A percentile compares a stretch with the other conserved stretches of the same genome.
These are phyloP conservation scores for Glaucopsyche alexis DNA, from an alignment of 2,888 invertebrate genomes.

Conservation along the genomic window DNA sequence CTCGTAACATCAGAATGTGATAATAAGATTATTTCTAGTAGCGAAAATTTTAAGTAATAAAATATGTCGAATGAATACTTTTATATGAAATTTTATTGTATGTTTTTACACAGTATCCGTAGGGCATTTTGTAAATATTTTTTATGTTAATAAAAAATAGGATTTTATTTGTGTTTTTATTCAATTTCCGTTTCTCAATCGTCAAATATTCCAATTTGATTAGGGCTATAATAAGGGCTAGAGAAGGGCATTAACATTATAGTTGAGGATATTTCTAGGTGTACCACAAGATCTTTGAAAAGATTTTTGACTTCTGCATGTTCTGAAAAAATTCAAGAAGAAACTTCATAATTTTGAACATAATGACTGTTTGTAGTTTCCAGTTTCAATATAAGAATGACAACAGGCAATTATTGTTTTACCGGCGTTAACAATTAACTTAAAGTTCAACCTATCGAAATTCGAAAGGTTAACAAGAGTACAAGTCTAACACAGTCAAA, in stretches of 20 bases:
- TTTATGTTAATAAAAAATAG: constrained; percentile 33
- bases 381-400: background rate
- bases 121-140: constrained; percentile 40
- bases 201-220: too few relatives aligned
- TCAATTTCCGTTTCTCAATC: background rate
- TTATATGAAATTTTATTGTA: constrained; percentile 16
- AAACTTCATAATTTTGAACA: too few relatives aligned
- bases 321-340: too few relatives aligned
- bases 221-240: too few relatives aligned
- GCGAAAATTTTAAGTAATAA: constrained; percentile 10
- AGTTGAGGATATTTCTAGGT: too few relatives aligned
- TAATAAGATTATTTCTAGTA: constrained; percentile 21
- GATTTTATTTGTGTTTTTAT: constrained; percentile 5
- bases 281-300: too few relatives aligned
- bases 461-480: background rate
- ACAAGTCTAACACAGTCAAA: background rate
- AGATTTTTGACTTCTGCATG: too few relatives aligned
- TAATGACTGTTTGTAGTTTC: background rate
- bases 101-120: constrained; percentile 23
- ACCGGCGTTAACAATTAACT: background rate
- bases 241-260: too few relatives aligned
- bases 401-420: background rate
- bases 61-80: constrained; percentile 17
- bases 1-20: constrained; percentile 18
- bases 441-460: background rate